phyloP scores from a whole-genome alignment of 2,888 invertebrate genomes.

The Lepetodrilus schrolli region DNA sequence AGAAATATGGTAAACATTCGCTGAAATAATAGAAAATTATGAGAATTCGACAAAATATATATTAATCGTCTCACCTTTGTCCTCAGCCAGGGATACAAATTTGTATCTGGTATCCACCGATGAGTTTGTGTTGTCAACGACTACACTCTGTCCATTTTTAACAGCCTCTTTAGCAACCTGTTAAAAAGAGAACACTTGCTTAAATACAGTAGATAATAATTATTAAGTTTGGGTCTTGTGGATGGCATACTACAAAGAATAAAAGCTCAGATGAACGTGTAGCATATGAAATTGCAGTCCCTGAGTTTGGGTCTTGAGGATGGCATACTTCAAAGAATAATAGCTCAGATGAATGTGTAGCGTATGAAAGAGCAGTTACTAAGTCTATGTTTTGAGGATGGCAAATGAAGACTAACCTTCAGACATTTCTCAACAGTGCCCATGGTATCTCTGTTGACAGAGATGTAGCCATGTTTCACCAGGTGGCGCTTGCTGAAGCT shows the following conservation, averaged over 20 bases:
- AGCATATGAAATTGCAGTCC: no score
- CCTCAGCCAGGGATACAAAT: slow-evolving; percentile 64
- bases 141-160: slow-evolving; percentile 68
- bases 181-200: slow-evolving; percentile 34
- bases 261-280: no score
- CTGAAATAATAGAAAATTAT: no score
- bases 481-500: slow-evolving; percentile 65
- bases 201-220: no score
- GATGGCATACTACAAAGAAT: no score
- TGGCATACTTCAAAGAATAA: no score
- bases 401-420: slow-evolving; percentile 64
- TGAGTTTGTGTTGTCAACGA: slow-evolving; percentile 74
- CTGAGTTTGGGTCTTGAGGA: no score
- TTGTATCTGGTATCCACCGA: slow-evolving; percentile 53
- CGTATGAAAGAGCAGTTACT: no score
- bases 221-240: no score
- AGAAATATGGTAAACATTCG: no score
- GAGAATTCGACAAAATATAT: background rate
- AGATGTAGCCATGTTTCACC: slow-evolving; percentile 67
- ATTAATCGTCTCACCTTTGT: slow-evolving; percentile 9
- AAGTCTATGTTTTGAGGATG: no score
- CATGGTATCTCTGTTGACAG: slow-evolving; percentile 71
- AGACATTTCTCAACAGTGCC: slow-evolving; percentile 70
- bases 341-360: no score
- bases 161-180: slow-evolving; percentile 64